Base-by-base conservation (phyloP, 2,888 invertebrate species). In the Sycophila texana region DNA sequence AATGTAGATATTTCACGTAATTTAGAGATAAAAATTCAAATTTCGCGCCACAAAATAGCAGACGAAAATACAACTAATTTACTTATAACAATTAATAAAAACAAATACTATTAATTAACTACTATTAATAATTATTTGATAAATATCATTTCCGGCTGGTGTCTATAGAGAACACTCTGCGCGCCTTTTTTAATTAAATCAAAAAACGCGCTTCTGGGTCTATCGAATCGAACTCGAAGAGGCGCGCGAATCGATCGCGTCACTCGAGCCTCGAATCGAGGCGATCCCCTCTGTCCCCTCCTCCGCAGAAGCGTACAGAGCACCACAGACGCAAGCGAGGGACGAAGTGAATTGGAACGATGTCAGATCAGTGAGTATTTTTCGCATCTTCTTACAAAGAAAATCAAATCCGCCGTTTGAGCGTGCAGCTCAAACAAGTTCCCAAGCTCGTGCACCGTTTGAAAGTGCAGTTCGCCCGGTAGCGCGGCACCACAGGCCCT, bases 331-430 rank as follows among this genome's bases (percentile, higher is more conserved):
- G 63, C 74, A 72, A 79, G 75, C 75, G 71, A 75, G 75, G 75
- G 75, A 72, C 75, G 66, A 65, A 79, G 79, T 79, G 49, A 55
- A 75, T 75, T 79, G 67, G 82, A 83, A 87, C 82, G 75, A 88
- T 88, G 88, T 88, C 88, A 84, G 88, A 88, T 81, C 88, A 88
- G 88, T 88, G 85, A 88, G 88, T 84, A 71, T 73, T 83, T 83
- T 83, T 67, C 26, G 58, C 22, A 5, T 26, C 61, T 63, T 76
- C 79, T 63, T 20, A 16, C 13, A 30, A 70, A 73, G 58, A 82
- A 75, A 61, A 63, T 55, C 72, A 12, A 10, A 13, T 4, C 7
- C 16, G 7, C 63, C 16, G 4, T 1, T 22, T 20, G 0, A 66
- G 39, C 18, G 5, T 53, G 53, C n/a, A 53, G 16, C 0, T 22